Evolutionary conservation across 2,797 vertebrate genomes (phyloP).

Genomic region (Petrocephalus schoutedeni): DNA sequence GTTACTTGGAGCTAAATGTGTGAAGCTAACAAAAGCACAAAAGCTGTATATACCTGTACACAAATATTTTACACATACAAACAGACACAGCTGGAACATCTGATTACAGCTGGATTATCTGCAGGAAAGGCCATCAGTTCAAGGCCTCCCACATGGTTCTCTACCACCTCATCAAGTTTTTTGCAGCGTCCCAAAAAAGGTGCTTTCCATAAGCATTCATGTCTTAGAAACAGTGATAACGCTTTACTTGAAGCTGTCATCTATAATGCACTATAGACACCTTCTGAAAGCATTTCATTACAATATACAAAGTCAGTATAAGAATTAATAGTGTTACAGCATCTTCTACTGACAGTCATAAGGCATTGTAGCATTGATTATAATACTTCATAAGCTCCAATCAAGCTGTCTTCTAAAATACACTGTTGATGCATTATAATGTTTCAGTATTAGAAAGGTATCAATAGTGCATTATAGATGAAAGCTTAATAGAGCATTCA

Average conservation of each 20-base stretch:
- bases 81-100: neutral
- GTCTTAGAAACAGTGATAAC: neutral
- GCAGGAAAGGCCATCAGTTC: neutral
- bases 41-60: neutral
- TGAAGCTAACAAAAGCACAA: neutral
- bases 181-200: neutral
- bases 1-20: neutral
- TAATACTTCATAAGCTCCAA: neutral
- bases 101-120: neutral
- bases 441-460: neutral
- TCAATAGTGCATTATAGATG: no score
- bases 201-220: neutral
- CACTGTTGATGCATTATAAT: neutral
- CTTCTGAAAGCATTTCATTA: neutral
- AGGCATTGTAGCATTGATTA: neutral
- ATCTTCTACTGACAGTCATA: neutral
- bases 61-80: neutral
- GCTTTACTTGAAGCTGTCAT: neutral
- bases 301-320: neutral
- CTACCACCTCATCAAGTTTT: neutral
- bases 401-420: neutral
- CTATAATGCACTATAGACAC: neutral
- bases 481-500: no score
- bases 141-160: neutral
- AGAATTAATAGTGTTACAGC: neutral